Evolutionary conservation across 1,140 invertebrate species (phyloP).

Genomic region (Himalopsyche phryganea): DNA sequence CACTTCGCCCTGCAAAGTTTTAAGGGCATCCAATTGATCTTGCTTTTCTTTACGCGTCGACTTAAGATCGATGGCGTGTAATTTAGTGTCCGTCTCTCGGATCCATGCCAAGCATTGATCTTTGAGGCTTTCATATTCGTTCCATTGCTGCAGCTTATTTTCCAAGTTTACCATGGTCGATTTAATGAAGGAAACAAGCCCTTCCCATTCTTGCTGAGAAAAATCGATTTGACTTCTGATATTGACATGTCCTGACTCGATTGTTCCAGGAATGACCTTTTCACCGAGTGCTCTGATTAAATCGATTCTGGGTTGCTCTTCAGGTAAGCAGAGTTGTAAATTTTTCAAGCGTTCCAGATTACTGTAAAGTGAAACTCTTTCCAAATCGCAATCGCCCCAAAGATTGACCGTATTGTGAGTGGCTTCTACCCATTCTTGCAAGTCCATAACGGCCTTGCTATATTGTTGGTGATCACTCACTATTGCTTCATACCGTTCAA

Average conservation of each 20-base stretch:
- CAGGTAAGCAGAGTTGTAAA: slow-evolving; percentile 71
- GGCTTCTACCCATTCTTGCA: slow-evolving; percentile 87
- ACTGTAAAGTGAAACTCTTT: slow-evolving; percentile 83
- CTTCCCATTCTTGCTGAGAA: slow-evolving; percentile 87
- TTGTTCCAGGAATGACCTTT: slow-evolving; percentile 86
- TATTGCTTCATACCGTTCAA: slow-evolving; percentile 81
- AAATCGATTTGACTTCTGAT: slow-evolving; percentile 82
- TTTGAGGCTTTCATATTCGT: slow-evolving; percentile 84
- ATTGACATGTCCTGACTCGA: slow-evolving; percentile 79
- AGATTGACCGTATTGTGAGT: slow-evolving; percentile 80
- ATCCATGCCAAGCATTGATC: slow-evolving; percentile 86
- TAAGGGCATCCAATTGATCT: slow-evolving; percentile 74
- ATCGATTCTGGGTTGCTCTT: slow-evolving; percentile 80
- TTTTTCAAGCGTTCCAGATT: slow-evolving; percentile 90
- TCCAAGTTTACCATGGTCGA: slow-evolving; percentile 75
- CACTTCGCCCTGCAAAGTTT: slow-evolving; percentile 82
- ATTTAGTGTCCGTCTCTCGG: slow-evolving; percentile 79
- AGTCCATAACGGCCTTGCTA: slow-evolving; percentile 82
- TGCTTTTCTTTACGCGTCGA: slow-evolving; percentile 79
- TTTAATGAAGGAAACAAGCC: slow-evolving; percentile 70
- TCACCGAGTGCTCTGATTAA: slow-evolving; percentile 78
- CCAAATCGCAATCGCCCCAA: slow-evolving; percentile 83
- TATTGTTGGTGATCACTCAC: slow-evolving; percentile 92
- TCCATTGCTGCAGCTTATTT: slow-evolving; percentile 83
- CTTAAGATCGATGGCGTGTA: slow-evolving; percentile 87